Base-by-base conservation (phyloP, 2,888 invertebrate species). In the Pyrochroa serraticornis region DNA sequence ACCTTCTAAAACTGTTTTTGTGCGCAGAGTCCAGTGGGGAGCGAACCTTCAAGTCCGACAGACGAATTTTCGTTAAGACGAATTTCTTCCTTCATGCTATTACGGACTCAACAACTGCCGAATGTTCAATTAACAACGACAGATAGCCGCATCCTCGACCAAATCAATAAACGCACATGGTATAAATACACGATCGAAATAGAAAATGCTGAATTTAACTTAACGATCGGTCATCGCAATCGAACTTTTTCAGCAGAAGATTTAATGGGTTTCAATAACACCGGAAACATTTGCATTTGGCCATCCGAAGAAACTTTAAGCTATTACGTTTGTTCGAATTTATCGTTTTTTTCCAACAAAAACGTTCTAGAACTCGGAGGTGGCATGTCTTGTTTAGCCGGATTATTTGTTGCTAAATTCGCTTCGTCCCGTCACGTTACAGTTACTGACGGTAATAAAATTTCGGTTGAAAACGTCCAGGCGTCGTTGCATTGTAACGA, bases 301-400 rank as follows among this genome's bases (percentile, higher is more conserved):
- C 90, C 90, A 8, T 90, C 90, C 0, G 91, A 91, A 77, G 90
- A 91, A 76, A 87, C 90, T 2, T 76, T 91, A 44, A 86, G 88
- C 2, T 87, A 88, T 66, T 88, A 88, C 71, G 80, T 85, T 39
- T 80, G 91, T 51, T 83, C 85, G 65, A 87, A 91, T 73, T 77
- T 83, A 45, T 71, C 80, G n/a, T 76, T 85, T 36, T 91, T 91
- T 76, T 79, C 83, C n/a, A 83, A 83, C 60, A 88, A 87, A 74
- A 83, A 81, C 71, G 85, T 93, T 22, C 81, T 91, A 68, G 93
- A 93, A 76, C 79, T 93, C 38, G 93, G 93, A 1, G 92, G 92
- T 10, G 93, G 93, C 2, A 92, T 93, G 89, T 91, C 92, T 12
- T 91, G 91, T 67, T 79, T 93, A 31, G 91, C 91, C 6, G 92